phyloP scores from a whole-genome alignment of 1,140 invertebrate species.

The Leptestheria dahalacensis region DNA sequence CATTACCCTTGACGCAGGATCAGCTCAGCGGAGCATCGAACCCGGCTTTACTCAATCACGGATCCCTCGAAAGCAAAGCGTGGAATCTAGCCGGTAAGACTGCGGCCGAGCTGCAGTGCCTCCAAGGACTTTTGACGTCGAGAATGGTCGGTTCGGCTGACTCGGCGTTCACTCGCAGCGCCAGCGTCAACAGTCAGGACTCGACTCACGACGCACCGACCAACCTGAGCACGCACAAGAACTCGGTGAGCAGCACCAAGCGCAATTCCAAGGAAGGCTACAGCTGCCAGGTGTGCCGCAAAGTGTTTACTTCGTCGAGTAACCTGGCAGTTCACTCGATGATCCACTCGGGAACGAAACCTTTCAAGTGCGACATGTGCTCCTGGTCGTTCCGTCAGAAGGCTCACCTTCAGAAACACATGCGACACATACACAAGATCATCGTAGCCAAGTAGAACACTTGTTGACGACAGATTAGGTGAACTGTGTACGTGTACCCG shows the following conservation, averaged over 20 bases:
- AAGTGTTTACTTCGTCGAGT: constrained; percentile 16
- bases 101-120: constrained; percentile 5
- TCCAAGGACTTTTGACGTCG: not conserved
- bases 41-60: not conserved
- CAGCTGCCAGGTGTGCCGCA: constrained; percentile 14
- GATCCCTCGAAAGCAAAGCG: not conserved
- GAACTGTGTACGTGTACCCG: not conserved
- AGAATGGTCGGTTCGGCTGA: not conserved
- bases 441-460: constrained; percentile 11
- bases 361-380: constrained; percentile 54
- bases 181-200: not conserved
- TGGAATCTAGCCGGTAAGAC: not conserved
- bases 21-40: not conserved
- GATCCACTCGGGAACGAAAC: constrained; percentile 19
- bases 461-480: not conserved
- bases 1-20: not conserved
- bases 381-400: constrained; percentile 64
- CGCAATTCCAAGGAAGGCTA: constrained; percentile 15
- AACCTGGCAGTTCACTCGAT: constrained; percentile 16
- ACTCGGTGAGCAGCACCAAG: not conserved
- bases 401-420: constrained; percentile 26
- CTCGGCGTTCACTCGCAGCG: not conserved
- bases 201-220: not conserved
- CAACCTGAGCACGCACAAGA: constrained; percentile 7
- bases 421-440: constrained; percentile 17